Base-by-base conservation (phyloP, 2,113 vertebrate species). In the Mesembrinibis cayennensis region DNA sequence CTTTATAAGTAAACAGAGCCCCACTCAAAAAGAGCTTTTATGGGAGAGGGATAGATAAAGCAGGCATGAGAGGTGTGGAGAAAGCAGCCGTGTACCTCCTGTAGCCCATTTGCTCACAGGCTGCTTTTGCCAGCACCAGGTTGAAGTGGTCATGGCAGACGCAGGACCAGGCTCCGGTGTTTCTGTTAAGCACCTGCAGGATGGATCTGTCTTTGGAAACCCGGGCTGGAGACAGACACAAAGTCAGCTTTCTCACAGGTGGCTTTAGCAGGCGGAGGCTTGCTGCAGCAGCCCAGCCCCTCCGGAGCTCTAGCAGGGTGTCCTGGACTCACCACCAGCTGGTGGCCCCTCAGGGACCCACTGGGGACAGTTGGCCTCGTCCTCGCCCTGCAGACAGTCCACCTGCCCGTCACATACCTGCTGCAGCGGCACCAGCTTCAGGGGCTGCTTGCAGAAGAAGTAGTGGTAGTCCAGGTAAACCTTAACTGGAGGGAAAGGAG, bases 81-180 rank as follows among this genome's bases (percentile, higher is more conserved):
- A 14, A 17, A 38, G 53, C 53, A 65, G n/a, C 22, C 18, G 1
- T 3, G 58, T 98, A 99, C 99, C 95, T 87, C 88, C 97, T 90
- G 83, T 99, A 99, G 89, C 99, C 99, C 96, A 99, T 98, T 70
- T 99, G 98, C 52, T 97, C 91, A 12, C 99, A 99, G 21, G 98
- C 98, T 1, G 92, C 98, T 89, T 97, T 91, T 1, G 99, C 98
- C 96, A 99, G 97, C 9, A 65, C 55, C 5, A 40, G 21, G 10
- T 96, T 97, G 98, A 99, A 99, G 90, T 92, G 95, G 17, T 99
- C 98, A 0, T 96, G 97, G 87, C 99, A 99, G 93, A 98, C 91
- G 3, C 97, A 99, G 95, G 89, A 97, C 99, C 99, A 99, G 18
- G 81, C 96, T 26, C 82, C 44, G 0, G 96, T 95, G 90, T 67